phyloP scores from a whole-genome alignment of 2,113 vertebrate genomes.

The Diadophis punctatus region DNA sequence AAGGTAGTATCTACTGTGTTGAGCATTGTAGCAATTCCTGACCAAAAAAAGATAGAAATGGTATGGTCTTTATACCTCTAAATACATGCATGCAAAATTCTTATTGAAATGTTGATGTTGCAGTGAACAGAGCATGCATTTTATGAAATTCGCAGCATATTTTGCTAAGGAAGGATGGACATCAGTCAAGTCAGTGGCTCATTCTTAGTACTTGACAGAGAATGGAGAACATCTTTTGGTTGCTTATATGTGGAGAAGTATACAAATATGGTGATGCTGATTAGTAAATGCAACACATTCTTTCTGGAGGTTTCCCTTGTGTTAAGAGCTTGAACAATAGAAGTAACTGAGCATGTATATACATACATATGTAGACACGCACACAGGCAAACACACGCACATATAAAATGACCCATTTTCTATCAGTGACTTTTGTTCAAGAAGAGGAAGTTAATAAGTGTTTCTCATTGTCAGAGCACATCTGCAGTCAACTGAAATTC shows the following conservation, averaged over 20 bases:
- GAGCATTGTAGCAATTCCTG: not conserved
- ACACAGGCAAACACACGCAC: too few relatives aligned
- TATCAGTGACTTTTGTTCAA: not conserved
- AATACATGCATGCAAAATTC: not conserved
- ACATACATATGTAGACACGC: not conserved
- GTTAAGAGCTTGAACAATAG: not conserved
- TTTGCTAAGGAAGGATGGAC: not conserved
- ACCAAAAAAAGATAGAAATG: not conserved
- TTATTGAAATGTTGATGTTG: not conserved
- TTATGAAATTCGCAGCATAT: not conserved
- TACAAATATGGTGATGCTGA: not conserved
- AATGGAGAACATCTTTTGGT: not conserved
- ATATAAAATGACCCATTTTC: not conserved
- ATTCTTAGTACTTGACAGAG: not conserved
- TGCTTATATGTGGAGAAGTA: not conserved
- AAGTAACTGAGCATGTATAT: not conserved
- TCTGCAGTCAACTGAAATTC: conserved; percentile 24
- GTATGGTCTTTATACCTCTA: not conserved
- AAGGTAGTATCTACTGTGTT: not conserved
- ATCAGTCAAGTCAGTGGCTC: not conserved
- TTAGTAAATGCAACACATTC: not conserved
- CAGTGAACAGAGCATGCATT: too few relatives aligned
- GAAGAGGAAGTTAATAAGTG: not conserved
- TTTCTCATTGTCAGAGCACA: conserved; percentile 21
- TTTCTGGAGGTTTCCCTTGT: not conserved